phyloP scores from a whole-genome alignment of 2,797 vertebrate species.

The Platalea minor region DNA sequence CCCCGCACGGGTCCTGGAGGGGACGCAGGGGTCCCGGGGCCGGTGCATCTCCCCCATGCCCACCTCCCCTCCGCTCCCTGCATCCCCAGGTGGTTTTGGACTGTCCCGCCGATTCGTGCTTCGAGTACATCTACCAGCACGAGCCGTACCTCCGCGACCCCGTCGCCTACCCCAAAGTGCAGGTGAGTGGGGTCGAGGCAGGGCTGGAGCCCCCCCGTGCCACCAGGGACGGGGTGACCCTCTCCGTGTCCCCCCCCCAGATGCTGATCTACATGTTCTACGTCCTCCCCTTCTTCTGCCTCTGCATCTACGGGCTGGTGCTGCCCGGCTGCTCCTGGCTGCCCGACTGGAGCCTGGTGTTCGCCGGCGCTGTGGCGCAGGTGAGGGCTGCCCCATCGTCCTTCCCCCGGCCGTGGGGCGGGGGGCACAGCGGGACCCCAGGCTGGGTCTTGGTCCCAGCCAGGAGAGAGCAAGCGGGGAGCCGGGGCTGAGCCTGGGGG shows the following conservation, averaged over 20 bases:
- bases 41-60: fast-evolving
- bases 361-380: slow-evolving; percentile 87
- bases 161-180: slow-evolving; percentile 87
- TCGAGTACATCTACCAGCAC: slow-evolving; percentile 82
- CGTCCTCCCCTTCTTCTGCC: slow-evolving; percentile 80
- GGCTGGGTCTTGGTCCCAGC: background rate
- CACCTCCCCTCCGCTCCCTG: fast-evolving
- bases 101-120: slow-evolving; percentile 84
- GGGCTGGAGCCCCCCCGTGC: background rate
- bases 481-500: background rate
- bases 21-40: fast-evolving
- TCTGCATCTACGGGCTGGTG: slow-evolving; percentile 82
- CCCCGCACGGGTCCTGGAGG: background rate
- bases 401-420: too few relatives aligned
- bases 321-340: slow-evolving; percentile 88
- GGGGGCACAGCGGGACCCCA: background rate
- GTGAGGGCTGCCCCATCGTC: slow-evolving; percentile 56
- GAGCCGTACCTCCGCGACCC: slow-evolving; percentile 92
- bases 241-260: slow-evolving; percentile 48
- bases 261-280: slow-evolving; percentile 90
- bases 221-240: fast-evolving
- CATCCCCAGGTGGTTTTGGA: slow-evolving; percentile 82
- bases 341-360: slow-evolving; percentile 85
- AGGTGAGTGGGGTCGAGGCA: slow-evolving; percentile 67
- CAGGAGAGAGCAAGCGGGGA: background rate